These are phyloP conservation scores for Zelostemma sp. DNA, from an alignment of 1,140 invertebrate species.

Conservation along the genomic window DNA sequence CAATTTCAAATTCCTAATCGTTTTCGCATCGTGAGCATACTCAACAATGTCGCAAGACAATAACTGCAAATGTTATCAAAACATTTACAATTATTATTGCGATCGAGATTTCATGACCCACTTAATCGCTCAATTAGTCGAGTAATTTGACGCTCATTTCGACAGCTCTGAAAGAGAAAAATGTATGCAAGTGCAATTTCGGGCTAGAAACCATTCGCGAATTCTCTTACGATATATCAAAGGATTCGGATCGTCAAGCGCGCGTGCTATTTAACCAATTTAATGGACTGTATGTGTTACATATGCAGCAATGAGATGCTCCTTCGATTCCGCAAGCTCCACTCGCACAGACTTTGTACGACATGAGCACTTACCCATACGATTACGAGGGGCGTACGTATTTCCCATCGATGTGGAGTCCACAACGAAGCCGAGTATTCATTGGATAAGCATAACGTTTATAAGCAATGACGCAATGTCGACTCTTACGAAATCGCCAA, in stretches of 20 bases:
- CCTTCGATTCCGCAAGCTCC: background rate
- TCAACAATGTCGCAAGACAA: background rate
- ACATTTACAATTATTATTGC: background rate
- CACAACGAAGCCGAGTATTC: constrained; percentile 52
- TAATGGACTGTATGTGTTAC: background rate
- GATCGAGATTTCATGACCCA: background rate
- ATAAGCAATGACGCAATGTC: constrained; percentile 54
- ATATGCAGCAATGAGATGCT: no score
- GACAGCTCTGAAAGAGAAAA: background rate
- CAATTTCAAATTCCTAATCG: constrained; percentile 1
- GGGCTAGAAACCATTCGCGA: background rate
- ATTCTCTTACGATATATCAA: background rate
- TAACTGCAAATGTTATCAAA: background rate
- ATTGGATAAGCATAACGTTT: constrained; percentile 56
- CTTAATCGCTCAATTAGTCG: background rate
- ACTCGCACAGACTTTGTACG: constrained; percentile 4
- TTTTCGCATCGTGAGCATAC: background rate
- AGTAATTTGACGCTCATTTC: background rate
- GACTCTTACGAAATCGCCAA: constrained; percentile 56
- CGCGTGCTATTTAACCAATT: background rate
- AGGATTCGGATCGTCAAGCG: background rate
- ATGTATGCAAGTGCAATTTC: background rate
- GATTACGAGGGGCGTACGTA: constrained; percentile 11
- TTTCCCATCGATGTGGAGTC: constrained; percentile 25
- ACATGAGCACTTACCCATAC: constrained; percentile 8